phyloP scores from a whole-genome alignment of 2,113 vertebrate genomes.

The Nipponia nippon region DNA sequence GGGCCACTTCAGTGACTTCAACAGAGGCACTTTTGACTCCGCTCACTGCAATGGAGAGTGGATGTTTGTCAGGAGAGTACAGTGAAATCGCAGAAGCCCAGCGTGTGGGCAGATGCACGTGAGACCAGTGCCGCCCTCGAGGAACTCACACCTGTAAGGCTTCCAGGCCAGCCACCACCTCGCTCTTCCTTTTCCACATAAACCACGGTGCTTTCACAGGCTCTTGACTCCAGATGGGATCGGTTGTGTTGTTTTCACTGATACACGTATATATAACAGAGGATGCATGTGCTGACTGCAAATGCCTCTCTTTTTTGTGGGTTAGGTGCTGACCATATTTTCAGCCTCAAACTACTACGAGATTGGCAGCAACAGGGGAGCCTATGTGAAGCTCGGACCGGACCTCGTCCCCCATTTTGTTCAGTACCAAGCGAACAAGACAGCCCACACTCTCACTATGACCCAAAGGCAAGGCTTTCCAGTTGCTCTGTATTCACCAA shows the following conservation, averaged over 20 bases:
- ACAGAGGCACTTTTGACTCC: fast-evolving
- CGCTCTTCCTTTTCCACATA: not conserved
- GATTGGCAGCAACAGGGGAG: conserved; percentile 91
- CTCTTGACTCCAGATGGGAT: not conserved
- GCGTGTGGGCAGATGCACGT: fast-evolving
- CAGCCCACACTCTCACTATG: conserved; percentile 80
- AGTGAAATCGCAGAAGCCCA: not conserved
- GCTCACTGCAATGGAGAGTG: not conserved
- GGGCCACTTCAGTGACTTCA: not conserved
- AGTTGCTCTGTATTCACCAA: not conserved
- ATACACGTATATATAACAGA: not conserved
- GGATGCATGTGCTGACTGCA: not conserved
- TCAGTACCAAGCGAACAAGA: conserved; percentile 87
- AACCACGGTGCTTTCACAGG: not conserved
- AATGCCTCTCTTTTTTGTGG: not conserved
- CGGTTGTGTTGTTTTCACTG: fast-evolving
- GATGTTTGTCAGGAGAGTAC: not conserved
- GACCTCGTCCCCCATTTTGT: conserved; percentile 85
- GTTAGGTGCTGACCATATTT: conserved; percentile 92
- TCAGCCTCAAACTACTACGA: conserved; percentile 97
- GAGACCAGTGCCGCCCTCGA: fast-evolving
- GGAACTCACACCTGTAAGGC: not conserved
- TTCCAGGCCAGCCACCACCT: not conserved
- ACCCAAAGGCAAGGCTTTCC: conserved; percentile 83
- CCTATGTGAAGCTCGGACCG: conserved; percentile 86